Conservation (phyloP, 1,140 invertebrate genomes). For the Bursaphelenchus mucronatus region DNA sequence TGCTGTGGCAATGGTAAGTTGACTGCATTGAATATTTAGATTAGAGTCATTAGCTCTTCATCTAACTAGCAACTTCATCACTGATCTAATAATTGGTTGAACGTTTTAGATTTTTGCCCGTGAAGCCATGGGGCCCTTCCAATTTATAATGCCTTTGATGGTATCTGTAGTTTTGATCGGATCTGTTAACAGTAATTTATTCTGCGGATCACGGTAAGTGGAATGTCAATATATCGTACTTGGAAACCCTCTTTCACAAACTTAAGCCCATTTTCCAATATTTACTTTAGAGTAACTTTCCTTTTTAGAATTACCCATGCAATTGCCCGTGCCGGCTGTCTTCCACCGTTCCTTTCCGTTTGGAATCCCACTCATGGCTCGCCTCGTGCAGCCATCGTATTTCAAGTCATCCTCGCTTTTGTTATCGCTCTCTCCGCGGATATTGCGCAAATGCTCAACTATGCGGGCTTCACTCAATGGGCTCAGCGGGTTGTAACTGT, state of each 20-base stretch:
- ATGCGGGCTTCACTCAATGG: slow-evolving; percentile 44
- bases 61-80: background rate
- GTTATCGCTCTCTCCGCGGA: slow-evolving; percentile 40
- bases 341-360: slow-evolving; percentile 45
- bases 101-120: slow-evolving; percentile 48
- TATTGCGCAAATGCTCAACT: slow-evolving; percentile 32
- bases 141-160: slow-evolving; percentile 52
- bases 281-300: background rate
- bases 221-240: background rate
- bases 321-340: slow-evolving; percentile 46
- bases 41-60: background rate
- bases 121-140: slow-evolving; percentile 44
- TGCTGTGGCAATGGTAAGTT: slow-evolving; percentile 43
- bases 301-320: slow-evolving; percentile 47
- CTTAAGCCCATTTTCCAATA: background rate
- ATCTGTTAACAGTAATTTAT: slow-evolving; percentile 55
- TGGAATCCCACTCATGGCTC: slow-evolving; percentile 39
- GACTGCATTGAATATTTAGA: too few relatives aligned
- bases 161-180: slow-evolving; percentile 53
- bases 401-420: slow-evolving; percentile 40
- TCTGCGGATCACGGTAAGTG: slow-evolving; percentile 40
- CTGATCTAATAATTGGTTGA: slow-evolving; percentile 2
- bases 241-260: background rate
- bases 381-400: slow-evolving; percentile 37
- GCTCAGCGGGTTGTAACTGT: slow-evolving; percentile 41